A percentile compares a stretch with the other conserved stretches of the same genome.
Conservation (phyloP, 2,113 vertebrate genomes). For the Corvus moneduloides region DNA sequence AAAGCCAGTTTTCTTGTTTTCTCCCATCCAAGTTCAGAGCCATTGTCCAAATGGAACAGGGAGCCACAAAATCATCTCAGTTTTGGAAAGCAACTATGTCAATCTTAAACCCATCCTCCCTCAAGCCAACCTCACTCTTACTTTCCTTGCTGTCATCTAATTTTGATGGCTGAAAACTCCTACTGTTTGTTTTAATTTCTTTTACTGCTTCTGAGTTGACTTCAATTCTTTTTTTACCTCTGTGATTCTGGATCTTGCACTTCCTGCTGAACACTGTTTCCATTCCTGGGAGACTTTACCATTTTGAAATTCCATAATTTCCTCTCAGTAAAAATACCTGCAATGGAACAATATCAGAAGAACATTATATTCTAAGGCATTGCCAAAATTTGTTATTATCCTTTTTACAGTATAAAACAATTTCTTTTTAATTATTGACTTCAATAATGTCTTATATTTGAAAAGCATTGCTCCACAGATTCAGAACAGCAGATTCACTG, state of each 20-base stretch:
- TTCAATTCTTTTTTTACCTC: not conserved
- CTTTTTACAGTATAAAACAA: not conserved
- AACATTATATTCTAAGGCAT: not conserved
- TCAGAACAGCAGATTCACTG: not conserved
- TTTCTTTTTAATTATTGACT: slow-evolving; percentile 3
- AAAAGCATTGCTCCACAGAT: not conserved
- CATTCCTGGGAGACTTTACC: not conserved
- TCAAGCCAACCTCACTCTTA: not conserved
- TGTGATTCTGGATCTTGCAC: not conserved
- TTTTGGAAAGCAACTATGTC: not conserved
- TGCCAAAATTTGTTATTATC: not conserved
- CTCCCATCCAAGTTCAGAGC: not conserved
- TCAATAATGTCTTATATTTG: not conserved
- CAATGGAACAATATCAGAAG: not conserved
- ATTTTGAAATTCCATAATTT: not conserved
- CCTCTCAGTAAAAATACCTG: not conserved
- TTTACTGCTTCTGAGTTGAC: not conserved
- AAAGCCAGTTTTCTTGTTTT: not conserved
- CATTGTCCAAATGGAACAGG: not conserved
- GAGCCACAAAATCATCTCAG: not conserved
- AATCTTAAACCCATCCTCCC: not conserved
- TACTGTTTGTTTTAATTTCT: not conserved
- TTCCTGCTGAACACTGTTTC: not conserved
- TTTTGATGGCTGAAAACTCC: not conserved
- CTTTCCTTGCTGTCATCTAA: not conserved